phyloP scores from a whole-genome alignment of 53 echinoderm and acorn worm species.

The Apostichopus leukothele region DNA sequence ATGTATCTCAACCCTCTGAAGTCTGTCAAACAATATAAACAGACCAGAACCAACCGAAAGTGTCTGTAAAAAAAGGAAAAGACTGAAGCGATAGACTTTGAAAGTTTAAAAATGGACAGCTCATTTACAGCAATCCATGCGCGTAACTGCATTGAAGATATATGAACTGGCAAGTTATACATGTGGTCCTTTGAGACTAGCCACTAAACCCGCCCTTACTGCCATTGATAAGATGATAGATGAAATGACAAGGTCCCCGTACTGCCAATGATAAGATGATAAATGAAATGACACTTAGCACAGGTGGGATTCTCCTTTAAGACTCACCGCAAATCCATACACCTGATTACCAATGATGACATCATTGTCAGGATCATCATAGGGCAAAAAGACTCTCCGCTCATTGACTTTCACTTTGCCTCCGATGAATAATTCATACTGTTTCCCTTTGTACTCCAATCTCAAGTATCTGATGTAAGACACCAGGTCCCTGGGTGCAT shows the following conservation, averaged over 20 bases:
- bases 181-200: too few relatives aligned
- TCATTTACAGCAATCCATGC: too few relatives aligned
- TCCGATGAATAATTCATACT: not conserved
- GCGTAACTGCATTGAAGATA: too few relatives aligned
- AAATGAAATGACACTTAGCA: too few relatives aligned
- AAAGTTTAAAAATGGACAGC: too few relatives aligned
- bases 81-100: not conserved
- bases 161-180: too few relatives aligned
- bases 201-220: too few relatives aligned
- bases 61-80: not conserved
- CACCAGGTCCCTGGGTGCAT: conserved; percentile 10
- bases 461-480: conserved; percentile 15
- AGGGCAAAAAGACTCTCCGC: not conserved
- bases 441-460: not conserved
- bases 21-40: not conserved
- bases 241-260: too few relatives aligned
- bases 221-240: too few relatives aligned
- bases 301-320: too few relatives aligned
- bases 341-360: not conserved
- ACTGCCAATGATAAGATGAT: too few relatives aligned
- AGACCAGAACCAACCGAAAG: not conserved
- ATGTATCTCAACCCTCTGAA: conserved; percentile 23
- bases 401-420: not conserved
- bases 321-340: conserved; percentile 11
- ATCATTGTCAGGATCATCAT: not conserved